Base-by-base conservation (phyloP, 2,797 vertebrate genomes). In the Anas acuta region DNA sequence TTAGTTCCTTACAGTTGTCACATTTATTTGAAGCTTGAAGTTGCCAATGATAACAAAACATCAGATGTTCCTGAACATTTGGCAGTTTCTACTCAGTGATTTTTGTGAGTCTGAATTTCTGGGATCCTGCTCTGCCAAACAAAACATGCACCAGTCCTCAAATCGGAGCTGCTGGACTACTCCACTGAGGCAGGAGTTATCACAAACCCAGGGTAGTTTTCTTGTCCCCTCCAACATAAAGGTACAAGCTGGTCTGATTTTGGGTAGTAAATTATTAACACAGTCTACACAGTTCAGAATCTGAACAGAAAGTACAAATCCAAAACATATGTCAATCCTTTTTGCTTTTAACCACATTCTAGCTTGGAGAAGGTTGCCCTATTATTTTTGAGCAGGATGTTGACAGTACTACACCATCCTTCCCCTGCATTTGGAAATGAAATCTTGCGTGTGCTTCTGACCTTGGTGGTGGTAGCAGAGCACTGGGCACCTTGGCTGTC, bases 11-110 rank as follows among this genome's bases (percentile, higher is more conserved):
- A 30, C 28, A 56, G 23, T 95, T 70, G 62, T 86, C 64, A 73
- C 58, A 39, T 84, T 79, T 84, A 37, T 86, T 95, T 95, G 54
- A 94, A 90, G 73, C 39, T 94, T 67, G 39, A 76, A 89, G 53
- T 65, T 94, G 74, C 57, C 69, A 90, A 0, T 71, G 64, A 66
- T 82, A 57, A 57, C 10, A 84, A 89, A 95, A 73, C 71, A 79
- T 94, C 53, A 89, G 74, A 83, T 95, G 53, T 92, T 91, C 67
- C 76, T 89, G 56, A 84, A 51, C 7, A 28, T 87, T 92, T 93
- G 90, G 72, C 86, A 77, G 53, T 39, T 79, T 93, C 3, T 11
- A 43, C 64, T 82, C 8, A 18, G 79, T 73, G 87, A 30, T 69
- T 93, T 92, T 78, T 91, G 51, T 73, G 53, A 72, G 23, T 53